Conservation (phyloP, 2,888 invertebrate genomes). For the Cartodere bifasciata region DNA sequence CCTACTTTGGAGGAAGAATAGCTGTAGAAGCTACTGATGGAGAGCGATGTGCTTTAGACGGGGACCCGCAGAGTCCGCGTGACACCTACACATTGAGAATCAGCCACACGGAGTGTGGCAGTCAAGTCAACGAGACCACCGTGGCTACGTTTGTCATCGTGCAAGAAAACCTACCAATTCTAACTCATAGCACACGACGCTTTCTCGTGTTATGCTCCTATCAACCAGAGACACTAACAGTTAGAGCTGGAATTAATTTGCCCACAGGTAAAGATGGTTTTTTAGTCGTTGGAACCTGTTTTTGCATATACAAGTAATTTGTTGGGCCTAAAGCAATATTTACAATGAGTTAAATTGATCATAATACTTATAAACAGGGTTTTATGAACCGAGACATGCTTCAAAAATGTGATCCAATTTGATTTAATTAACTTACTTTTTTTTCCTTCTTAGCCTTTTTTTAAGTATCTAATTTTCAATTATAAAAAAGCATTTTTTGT, state of each 20-base stretch:
- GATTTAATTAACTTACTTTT: too few species aligned
- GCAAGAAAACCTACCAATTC: slow-evolving; percentile 69
- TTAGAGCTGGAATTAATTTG: slow-evolving; percentile 62
- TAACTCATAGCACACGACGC: slow-evolving; percentile 61
- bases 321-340: too few species aligned
- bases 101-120: slow-evolving; percentile 56
- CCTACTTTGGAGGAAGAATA: slow-evolving; percentile 66
- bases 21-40: slow-evolving; percentile 61
- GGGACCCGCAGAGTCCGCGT: slow-evolving; percentile 56
- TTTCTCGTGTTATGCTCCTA: slow-evolving; percentile 72
- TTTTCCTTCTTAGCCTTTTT: too few species aligned
- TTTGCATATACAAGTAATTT: too few species aligned
- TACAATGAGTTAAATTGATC: too few species aligned
- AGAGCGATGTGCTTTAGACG: slow-evolving; percentile 59
- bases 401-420: too few species aligned
- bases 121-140: slow-evolving; percentile 56
- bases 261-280: slow-evolving; percentile 45
- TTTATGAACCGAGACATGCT: too few species aligned
- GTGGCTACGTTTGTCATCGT: slow-evolving; percentile 74
- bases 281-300: slow-evolving; percentile 4
- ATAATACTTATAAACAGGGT: too few species aligned
- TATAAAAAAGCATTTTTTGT: too few species aligned
- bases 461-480: too few species aligned
- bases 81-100: slow-evolving; percentile 65
- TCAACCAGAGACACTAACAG: slow-evolving; percentile 70